Conservation (phyloP, 2,888 invertebrate species). For the Aleiodes alternator region DNA sequence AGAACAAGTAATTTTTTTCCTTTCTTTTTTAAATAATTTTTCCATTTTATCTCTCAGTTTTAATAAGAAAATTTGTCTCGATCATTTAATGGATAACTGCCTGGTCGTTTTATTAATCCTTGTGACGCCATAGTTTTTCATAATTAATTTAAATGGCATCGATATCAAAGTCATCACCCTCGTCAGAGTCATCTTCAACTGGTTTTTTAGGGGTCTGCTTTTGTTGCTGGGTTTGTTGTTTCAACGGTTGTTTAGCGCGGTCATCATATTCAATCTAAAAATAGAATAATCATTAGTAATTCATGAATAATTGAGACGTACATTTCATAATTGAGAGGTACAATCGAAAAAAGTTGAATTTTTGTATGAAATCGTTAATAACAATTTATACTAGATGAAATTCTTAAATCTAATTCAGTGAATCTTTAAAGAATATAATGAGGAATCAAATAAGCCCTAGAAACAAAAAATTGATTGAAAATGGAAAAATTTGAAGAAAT, state of each 20-base stretch:
- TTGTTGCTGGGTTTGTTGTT: slow-evolving; percentile 78
- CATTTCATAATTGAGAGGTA: background rate
- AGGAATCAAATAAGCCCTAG: too few relatives aligned
- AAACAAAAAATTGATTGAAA: too few relatives aligned
- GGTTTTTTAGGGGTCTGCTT: slow-evolving; percentile 75
- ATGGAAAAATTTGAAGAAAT: too few relatives aligned
- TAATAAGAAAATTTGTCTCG: background rate
- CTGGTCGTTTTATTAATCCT: slow-evolving; percentile 21
- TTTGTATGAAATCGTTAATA: too few relatives aligned
- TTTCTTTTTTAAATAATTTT: slow-evolving; percentile 2
- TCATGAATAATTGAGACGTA: background rate
- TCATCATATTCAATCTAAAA: slow-evolving; percentile 91
- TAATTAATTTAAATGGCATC: slow-evolving; percentile 87
- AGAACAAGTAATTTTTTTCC: background rate
- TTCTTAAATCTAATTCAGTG: too few relatives aligned
- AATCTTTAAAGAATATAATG: too few relatives aligned
- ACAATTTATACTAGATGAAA: too few relatives aligned
- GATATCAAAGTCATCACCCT: slow-evolving; percentile 89
- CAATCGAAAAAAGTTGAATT: background rate
- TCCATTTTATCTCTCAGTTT: background rate
- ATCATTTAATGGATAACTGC: slow-evolving; percentile 1
- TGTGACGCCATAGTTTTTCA: slow-evolving; percentile 17
- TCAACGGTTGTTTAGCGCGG: slow-evolving; percentile 87
- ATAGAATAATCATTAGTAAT: slow-evolving; percentile 7
- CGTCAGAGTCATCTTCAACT: slow-evolving; percentile 82